Evolutionary conservation across 2,113 vertebrate genomes (phyloP), one percentile per base, ranked within the genome.

Genomic region (Carassius auratus): DNA sequence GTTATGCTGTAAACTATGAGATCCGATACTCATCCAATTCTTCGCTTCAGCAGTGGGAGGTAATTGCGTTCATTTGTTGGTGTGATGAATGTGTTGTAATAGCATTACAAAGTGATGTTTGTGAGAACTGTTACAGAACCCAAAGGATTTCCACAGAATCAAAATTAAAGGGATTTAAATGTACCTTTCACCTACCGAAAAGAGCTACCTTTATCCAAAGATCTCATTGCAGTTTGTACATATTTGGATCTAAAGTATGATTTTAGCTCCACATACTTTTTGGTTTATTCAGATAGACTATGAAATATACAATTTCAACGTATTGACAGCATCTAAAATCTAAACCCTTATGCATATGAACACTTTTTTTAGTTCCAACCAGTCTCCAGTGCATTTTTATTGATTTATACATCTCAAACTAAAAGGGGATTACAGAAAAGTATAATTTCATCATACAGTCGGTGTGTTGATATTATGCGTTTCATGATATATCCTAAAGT

Each of bases 21-120:
- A 94, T 99, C 86, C 96, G 94, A 85, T 91, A 95, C 89, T 94
- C 91, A 23, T 89, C 91, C 71, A 94, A 91, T 79, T 88, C 83
- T 23, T 90, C 90, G 9, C 88, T 59, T 36, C 79, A 81, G 21
- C 48, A 38, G 68, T 93, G 92, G 93, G 81, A 91, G 94, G 94
- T 95, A 87, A 87, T 57, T 78, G 26, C 77, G 8, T 62, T 30
- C 26, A 19, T 19, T 81, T 52, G 62, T 66, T n/a, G 62, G 14
- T 80, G 21, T 64, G 2, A 48, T 45, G 48, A 64, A 36, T 14
- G 23, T 80, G 3, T 26, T 66, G n/a, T 19, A n/a, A 26, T 62
- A 9, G 0, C 21, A 50, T 75, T 75, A 48, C 12, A 75, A 45
- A 50, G n/a, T 48, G 26, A 76, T 52, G 5, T 76, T 55, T 76